Base-by-base conservation (phyloP, 2,797 vertebrate species). In the Siniperca undulata region DNA sequence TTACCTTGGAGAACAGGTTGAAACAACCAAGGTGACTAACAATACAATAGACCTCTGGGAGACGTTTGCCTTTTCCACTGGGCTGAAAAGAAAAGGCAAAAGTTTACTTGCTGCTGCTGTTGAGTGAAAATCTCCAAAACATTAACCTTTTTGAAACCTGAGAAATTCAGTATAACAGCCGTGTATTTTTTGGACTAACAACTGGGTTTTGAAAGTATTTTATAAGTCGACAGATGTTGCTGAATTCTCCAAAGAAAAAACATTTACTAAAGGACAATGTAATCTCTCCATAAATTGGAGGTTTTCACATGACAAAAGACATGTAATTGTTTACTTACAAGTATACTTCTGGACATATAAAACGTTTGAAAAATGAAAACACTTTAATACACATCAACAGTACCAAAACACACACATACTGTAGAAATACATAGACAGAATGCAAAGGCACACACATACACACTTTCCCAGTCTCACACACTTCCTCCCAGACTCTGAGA, bases 21-120 rank as follows among this genome's bases (percentile, higher is more conserved):
- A 98, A 98, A 91, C 98, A 98, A 72, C 97, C 97, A 8, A 98
- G 96, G 62, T 97, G 97, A 91, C 97, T 98, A 80, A 98, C 96
- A 3, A 98, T 98, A 84, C 97, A 98, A 90, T 98, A 98, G 61
- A 95, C 93, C 38, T 95, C 94, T 42, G 94, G 94, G 2, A 94
- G 90, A 71, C 91, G 89, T 82, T 90, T 90, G n/a, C 94, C 95
- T 89, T 92, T 94, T 74, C 95, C 95, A 77, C 94, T 97, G 13
- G 94, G 94, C 94, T 95, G 84, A 30, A 82, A 81, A 78, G 1
- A 46, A 36, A 55, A 69, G 9, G 14, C 10, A 3, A 65, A 61
- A 19, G 24, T 74, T 48, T 24, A 65, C 3, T 61, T 14, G 42
- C 22, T 27, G 17, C 46, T 53, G n/a, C 8, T 75, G 19, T 3